phyloP scores from a whole-genome alignment of 2,888 invertebrate genomes.

The Pollenia amentaria region DNA sequence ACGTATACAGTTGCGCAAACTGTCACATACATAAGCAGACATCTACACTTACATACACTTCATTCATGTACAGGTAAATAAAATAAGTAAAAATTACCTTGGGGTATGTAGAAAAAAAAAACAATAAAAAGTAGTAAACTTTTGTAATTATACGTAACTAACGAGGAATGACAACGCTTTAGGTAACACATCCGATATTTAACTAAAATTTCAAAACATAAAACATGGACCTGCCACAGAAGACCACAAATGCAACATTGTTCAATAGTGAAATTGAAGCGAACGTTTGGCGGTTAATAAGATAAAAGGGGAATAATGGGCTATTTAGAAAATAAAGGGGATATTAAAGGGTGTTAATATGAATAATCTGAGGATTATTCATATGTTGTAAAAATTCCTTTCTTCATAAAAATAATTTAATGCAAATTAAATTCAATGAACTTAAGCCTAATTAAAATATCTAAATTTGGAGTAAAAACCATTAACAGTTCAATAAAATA shows the following conservation, averaged over 20 bases:
- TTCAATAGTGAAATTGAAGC: background rate
- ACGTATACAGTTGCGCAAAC: background rate
- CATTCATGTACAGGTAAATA: background rate
- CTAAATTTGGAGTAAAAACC: too few relatives aligned
- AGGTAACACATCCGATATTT: slow-evolving; percentile 67
- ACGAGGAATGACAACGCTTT: slow-evolving; percentile 70
- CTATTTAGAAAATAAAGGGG: too few relatives aligned
- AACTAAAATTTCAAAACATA: slow-evolving; percentile 50
- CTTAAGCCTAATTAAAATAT: too few relatives aligned
- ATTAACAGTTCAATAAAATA: too few relatives aligned
- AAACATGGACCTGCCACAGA: slow-evolving; percentile 25
- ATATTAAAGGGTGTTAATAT: too few relatives aligned
- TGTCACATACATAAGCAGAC: background rate
- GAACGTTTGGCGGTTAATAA: background rate
- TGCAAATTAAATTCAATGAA: too few relatives aligned
- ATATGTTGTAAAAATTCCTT: too few relatives aligned
- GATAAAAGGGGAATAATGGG: background rate
- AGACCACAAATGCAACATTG: background rate
- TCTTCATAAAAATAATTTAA: too few relatives aligned
- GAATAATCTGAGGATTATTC: too few relatives aligned
- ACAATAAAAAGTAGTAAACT: slow-evolving; percentile 51
- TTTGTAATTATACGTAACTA: slow-evolving; percentile 72
- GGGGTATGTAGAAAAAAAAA: slow-evolving; percentile 43
- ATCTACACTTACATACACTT: background rate
- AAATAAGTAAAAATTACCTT: slow-evolving; percentile 51